Evolutionary conservation across 2,888 invertebrate genomes (phyloP).

Genomic region (Oscheius onirici): DNA sequence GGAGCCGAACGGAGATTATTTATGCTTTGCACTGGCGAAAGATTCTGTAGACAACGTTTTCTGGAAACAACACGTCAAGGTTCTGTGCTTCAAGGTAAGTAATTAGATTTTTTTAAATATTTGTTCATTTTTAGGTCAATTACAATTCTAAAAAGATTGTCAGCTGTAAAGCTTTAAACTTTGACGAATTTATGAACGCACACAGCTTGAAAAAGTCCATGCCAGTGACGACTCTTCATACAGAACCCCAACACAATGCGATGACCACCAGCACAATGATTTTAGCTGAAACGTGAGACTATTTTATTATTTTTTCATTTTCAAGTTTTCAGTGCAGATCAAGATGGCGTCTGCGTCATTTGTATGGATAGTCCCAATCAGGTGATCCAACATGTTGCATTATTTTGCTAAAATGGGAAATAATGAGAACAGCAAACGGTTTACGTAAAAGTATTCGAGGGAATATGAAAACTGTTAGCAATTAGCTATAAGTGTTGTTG

Average conservation of each 20-base stretch:
- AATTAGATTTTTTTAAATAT: background rate
- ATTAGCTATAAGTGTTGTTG: too few species aligned
- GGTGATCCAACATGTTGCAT: constrained; percentile 29
- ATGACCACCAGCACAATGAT: constrained; percentile 47
- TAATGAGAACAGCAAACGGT: too few species aligned
- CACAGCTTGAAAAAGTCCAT: constrained; percentile 38
- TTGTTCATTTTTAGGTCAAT: constrained; percentile 33
- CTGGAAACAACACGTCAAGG: constrained; percentile 38
- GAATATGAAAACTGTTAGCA: too few species aligned
- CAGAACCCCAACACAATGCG: background rate
- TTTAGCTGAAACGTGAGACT: constrained; percentile 43
- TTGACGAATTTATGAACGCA: constrained; percentile 40
- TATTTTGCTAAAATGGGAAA: too few species aligned
- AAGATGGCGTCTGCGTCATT: constrained; percentile 50
- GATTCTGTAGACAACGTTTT: constrained; percentile 18
- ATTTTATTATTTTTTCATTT: background rate
- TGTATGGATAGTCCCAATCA: constrained; percentile 53
- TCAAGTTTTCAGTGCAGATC: constrained; percentile 38
- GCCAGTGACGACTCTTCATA: constrained; percentile 10
- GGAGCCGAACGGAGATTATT: constrained; percentile 37
- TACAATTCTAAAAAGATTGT: constrained; percentile 9
- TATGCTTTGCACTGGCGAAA: constrained; percentile 40
- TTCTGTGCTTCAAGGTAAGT: constrained; percentile 45
- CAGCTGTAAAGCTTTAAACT: constrained; percentile 36
- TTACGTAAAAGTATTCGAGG: too few species aligned